Base-by-base conservation (phyloP, 2,797 vertebrate genomes). In the Lophotriccus pileatus region DNA sequence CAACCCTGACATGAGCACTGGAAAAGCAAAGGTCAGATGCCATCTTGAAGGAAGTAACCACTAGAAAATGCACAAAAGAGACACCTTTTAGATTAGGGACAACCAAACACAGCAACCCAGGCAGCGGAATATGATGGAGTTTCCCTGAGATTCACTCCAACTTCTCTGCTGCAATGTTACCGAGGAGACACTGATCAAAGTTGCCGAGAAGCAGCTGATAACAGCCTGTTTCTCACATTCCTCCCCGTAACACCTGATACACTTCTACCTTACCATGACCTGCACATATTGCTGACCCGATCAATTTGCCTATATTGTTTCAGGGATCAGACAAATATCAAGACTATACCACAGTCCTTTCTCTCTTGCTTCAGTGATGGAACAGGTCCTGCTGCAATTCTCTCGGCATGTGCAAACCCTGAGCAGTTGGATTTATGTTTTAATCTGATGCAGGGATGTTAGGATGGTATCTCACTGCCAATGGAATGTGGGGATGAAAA, bases 241-340 rank as follows among this genome's bases (percentile, higher is more conserved):
- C 19, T 62, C 64, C 68, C 27, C 0, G 0, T 20, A 58, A 60
- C 7, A 52, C 14, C 39, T 14, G 13, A 36, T 47, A 44, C 1
- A 19, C 16, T 77, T 44, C 21, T 63, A 28, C 50, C 37, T 63
- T 27, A 41, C 47, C 17, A 9, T 6, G 16, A 62, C 62, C 62
- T 73, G 36, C 16, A 37, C 5, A 3, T 20, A 15, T 18, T 79
- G 30, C n/a, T 72, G 74, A 39, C n/a, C 44, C 43, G 53, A 62
- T 50, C 30, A 36, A 43, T 69, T 59, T 47, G 19, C 36, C 58
- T 55, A 2, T 25, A 62, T 8, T 36, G 8, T 37, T 89, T 58
- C 28, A 64, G 39, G n/a, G 27, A 52, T 79, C 43, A 72, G 56
- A 27, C 16, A 70, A 43, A 68, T 58, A 89, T 32, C 16, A 28